phyloP scores from a whole-genome alignment of 2,797 vertebrate genomes.

The Trichosurus vulpecula region DNA sequence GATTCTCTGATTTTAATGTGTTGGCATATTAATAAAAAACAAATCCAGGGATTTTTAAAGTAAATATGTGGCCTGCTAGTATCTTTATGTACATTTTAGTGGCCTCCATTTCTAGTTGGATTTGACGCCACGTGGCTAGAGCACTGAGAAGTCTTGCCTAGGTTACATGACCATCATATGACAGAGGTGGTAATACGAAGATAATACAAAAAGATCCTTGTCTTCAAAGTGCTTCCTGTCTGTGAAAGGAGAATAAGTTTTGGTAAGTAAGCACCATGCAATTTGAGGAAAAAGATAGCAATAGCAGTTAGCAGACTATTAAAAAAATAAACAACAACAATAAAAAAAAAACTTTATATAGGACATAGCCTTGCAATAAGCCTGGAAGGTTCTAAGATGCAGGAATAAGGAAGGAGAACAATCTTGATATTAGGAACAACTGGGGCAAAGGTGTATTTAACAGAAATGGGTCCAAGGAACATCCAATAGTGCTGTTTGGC shows the following conservation, averaged over 20 bases:
- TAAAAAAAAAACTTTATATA: not conserved
- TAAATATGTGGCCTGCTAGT: not conserved
- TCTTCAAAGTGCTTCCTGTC: constrained; percentile 5
- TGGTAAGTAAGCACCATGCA: not conserved
- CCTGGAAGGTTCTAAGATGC: too few species aligned
- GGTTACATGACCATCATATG: not conserved
- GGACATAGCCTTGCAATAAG: not conserved
- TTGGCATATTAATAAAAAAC: not conserved
- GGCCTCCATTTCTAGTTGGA: not conserved
- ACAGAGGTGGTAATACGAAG: not conserved
- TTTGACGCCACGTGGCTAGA: not conserved
- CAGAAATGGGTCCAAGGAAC: too few species aligned
- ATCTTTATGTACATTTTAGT: not conserved
- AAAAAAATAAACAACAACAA: not conserved
- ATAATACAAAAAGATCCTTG: not conserved
- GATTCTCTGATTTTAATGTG: not conserved
- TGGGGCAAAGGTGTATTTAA: too few species aligned
- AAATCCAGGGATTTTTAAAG: not conserved
- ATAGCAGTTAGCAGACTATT: not conserved
- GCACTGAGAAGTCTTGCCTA: not conserved
- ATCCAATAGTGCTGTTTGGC: too few species aligned
- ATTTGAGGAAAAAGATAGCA: not conserved
- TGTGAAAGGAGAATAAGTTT: constrained; percentile 11
- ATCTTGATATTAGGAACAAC: too few species aligned
- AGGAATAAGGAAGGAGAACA: too few species aligned